Evolutionary conservation across 1,140 invertebrate genomes (phyloP).

Genomic region (Drosophila lowei): DNA sequence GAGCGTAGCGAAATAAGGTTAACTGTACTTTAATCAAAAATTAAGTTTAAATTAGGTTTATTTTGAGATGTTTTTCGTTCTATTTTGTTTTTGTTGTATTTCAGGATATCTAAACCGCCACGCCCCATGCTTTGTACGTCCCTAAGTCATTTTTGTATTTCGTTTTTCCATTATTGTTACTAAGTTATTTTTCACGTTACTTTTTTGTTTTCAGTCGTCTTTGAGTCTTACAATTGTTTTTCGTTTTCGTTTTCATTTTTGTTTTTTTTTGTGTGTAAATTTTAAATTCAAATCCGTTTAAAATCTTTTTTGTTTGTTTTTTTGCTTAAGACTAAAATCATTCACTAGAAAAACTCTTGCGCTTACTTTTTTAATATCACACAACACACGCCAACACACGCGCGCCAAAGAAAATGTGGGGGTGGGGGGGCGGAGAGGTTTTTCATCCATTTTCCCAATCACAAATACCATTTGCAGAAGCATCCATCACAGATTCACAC

Average conservation of each 20-base stretch:
- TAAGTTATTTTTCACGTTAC: slow-evolving; percentile 17
- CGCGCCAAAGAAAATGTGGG: slow-evolving; percentile 56
- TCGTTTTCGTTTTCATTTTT: slow-evolving; percentile 14
- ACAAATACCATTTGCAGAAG: slow-evolving; percentile 28
- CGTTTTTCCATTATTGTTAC: slow-evolving; percentile 34
- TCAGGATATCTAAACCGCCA: neutral
- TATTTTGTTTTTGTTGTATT: slow-evolving; percentile 1
- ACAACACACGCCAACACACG: slow-evolving; percentile 72
- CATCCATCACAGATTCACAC: slow-evolving; percentile 62
- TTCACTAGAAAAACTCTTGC: slow-evolving; percentile 47
- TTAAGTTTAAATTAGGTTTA: neutral
- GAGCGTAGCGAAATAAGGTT: too few relatives aligned
- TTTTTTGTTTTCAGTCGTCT: slow-evolving; percentile 40
- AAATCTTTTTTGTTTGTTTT: slow-evolving; percentile 72
- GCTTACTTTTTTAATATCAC: slow-evolving; percentile 80
- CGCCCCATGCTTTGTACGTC: slow-evolving; percentile 53
- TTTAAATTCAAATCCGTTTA: slow-evolving; percentile 72
- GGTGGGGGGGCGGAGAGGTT: slow-evolving; percentile 17
- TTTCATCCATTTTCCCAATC: slow-evolving; percentile 26
- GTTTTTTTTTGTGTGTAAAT: slow-evolving; percentile 33
- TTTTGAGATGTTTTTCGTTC: neutral
- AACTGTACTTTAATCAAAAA: neutral
- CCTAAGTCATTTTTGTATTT: slow-evolving; percentile 55
- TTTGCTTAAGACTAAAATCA: slow-evolving; percentile 56
- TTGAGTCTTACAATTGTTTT: slow-evolving; percentile 28